Base-by-base conservation (phyloP, 2,888 invertebrate genomes). In the Cataglyphis rosenhaueri region DNA sequence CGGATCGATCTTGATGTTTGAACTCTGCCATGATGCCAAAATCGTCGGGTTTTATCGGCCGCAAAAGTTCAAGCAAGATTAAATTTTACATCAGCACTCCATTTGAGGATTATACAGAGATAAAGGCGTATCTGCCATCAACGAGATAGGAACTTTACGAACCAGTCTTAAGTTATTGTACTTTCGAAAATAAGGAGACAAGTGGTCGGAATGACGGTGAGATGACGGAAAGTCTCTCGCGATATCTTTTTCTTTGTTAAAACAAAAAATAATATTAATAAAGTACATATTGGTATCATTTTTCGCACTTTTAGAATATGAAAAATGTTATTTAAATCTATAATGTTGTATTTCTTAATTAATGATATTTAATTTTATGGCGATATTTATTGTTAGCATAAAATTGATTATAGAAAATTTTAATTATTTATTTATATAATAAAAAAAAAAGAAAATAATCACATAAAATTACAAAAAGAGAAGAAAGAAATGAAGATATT, bases 81-180 rank as follows among this genome's bases (percentile, higher is more conserved):
- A 79, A 71, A 71, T 71, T 71, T 79, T 79, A 79, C 78, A 71
- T 61, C 44, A 35, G 70, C 78, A 44, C 44, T 57, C 41, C n/a
- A 70, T 55, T 55, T 57, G 70, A 57, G 18, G 68, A 68, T 76
- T 68, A 68, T 76, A 68, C 41, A 57, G 70, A 55, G 70, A 76
- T 76, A 76, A 66, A 76, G 55, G 55, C 10, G 65, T 18, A 32
- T 32, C n/a, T 35, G 0, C 71, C 29, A 59, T 21, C 64, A 66
- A 52, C 12, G 55, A 76, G 76, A 66, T 76, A 76, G 25, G 55
- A 55, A 76, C 66, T 66, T 76, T 55, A 55, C 66, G 55, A 76
- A 76, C 38, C 55, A 25, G 65, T 65, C 38, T 66, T 32, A 55
- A 66, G 29, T 66, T 76, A 35, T 35, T 35, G 35, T 35, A 38